Evolutionary conservation across 1,140 invertebrate species (phyloP).

Genomic region (Sinonovacula constricta): DNA sequence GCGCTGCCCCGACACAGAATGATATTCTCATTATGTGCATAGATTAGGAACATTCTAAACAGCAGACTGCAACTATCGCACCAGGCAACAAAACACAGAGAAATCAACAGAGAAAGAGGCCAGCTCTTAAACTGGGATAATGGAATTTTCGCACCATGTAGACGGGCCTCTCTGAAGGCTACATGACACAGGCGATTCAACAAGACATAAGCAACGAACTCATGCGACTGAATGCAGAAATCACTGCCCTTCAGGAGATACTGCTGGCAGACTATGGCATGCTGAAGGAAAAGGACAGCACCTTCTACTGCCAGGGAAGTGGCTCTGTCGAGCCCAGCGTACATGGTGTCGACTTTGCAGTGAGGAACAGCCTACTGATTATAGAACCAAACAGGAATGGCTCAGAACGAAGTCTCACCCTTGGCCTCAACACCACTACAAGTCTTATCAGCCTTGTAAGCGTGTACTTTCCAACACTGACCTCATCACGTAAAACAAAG

Average conservation of each 20-base stretch:
- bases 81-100: too few relatives aligned
- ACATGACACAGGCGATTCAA: neutral
- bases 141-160: too few relatives aligned
- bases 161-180: neutral
- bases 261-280: neutral
- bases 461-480: too few relatives aligned
- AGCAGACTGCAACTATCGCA: too few relatives aligned
- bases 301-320: neutral
- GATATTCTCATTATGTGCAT: too few relatives aligned
- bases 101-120: too few relatives aligned
- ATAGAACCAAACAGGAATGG: neutral
- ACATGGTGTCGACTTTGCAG: neutral
- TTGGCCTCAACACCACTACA: neutral
- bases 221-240: neutral
- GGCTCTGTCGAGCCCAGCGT: neutral
- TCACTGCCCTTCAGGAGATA: slow-evolving; percentile 3
- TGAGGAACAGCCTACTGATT: too few relatives aligned
- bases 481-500: too few relatives aligned
- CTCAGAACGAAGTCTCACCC: neutral
- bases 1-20: too few relatives aligned
- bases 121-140: too few relatives aligned
- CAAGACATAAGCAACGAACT: neutral
- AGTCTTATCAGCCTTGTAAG: too few relatives aligned
- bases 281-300: neutral
- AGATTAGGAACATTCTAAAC: too few relatives aligned